Conservation (phyloP, 2,113 vertebrate genomes). For the Rutilus rutilus region DNA sequence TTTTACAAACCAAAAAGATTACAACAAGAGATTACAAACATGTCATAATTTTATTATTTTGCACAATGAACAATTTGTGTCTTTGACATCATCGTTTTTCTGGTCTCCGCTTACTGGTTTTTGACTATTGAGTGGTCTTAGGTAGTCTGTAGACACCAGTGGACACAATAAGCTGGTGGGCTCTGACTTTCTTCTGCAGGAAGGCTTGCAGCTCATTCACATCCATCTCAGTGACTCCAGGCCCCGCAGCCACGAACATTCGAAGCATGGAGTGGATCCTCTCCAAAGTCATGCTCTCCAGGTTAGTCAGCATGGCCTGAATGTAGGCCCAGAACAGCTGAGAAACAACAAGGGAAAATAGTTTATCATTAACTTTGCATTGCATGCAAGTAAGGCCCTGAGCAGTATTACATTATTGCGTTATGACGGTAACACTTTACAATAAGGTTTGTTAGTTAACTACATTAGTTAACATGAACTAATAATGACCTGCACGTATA, state of each 20-base stretch:
- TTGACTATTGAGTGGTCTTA: slow-evolving; percentile 73
- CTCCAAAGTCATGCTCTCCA: slow-evolving; percentile 95
- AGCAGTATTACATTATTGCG: neutral
- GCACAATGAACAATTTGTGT: neutral
- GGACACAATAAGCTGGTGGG: slow-evolving; percentile 88
- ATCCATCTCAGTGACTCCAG: slow-evolving; percentile 91
- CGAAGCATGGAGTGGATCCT: slow-evolving; percentile 97
- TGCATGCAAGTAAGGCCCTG: neutral
- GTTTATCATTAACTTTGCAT: neutral
- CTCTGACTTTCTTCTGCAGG: slow-evolving; percentile 92
- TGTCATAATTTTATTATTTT: slow-evolving; percentile 40
- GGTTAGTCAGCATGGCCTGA: slow-evolving; percentile 98
- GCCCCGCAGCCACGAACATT: slow-evolving; percentile 94
- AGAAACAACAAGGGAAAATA: neutral
- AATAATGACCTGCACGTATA: too few species aligned
- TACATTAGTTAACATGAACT: too few species aligned
- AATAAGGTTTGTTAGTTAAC: too few species aligned
- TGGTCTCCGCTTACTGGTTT: neutral
- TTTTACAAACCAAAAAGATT: neutral
- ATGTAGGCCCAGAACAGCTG: slow-evolving; percentile 99
- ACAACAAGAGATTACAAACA: neutral
- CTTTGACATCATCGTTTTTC: neutral
- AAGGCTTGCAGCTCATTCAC: slow-evolving; percentile 92
- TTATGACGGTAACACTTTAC: neutral
- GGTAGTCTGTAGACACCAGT: slow-evolving; percentile 93